Evolutionary conservation across 64 coral and sea anemone species (phyloP), one percentile per base, ranked within the genome.

Genomic region (Cladopsammia gracilis): DNA sequence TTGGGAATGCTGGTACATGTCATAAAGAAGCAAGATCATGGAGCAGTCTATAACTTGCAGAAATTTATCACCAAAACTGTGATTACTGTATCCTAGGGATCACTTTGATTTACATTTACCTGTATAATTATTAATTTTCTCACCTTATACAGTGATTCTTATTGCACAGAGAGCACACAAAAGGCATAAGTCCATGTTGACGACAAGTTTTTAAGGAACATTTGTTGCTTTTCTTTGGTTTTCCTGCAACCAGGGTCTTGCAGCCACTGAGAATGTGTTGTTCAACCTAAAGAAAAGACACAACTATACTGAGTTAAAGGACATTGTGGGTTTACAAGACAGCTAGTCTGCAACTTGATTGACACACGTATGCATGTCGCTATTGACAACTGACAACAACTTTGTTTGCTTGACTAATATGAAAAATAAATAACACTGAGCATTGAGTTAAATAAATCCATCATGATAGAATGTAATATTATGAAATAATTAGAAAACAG

Each of bases 241-340:
- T 96, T 24, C 73, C 93, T 45, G 96, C 50, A 44, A 99, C 86
- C 59, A 94, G 87, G 23, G 93, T 92, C 56, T 96, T 99, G 51
- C 98, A 99, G 42, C 98, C 94, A 96, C 98, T 99, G n/a, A 96
- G 69, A 16, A 99, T 64, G 49, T 99, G 98, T 62, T 74, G 90
- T 65, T 93, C 91, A 77, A 99, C 94, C 98, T 99, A 89, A 53
- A 89, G 59, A 25, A 51, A 62, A 50, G 80, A 53, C 10, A 57
- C 44, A 79, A 48, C 52, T 24, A 22, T 12, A 22, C 15, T 48
- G 23, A 50, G 0, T 79, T 10, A 6, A 5, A 3, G 23, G 9
- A 11, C 12, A 44, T 7, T 48, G 22, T 18, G 44, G 25, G 7
- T 12, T 12, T 34, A 34, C 34, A 79, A 48, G 7, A 42, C 25